These are phyloP conservation scores for Spinibarbus caldwelli DNA, from an alignment of 2,797 vertebrate species.

Conservation along the genomic window DNA sequence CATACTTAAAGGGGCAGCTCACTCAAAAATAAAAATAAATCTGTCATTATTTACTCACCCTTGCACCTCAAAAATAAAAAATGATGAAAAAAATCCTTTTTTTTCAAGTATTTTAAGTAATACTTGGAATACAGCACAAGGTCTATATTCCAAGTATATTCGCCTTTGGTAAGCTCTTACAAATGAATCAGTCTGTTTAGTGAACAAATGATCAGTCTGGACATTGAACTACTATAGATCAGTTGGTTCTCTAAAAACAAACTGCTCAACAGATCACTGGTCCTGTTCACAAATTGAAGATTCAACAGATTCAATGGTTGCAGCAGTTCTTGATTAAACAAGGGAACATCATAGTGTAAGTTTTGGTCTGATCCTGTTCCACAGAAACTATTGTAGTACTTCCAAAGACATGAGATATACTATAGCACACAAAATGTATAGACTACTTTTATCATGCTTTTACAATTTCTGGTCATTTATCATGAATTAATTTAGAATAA, in stretches of 20 bases:
- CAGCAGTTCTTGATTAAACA: not conserved
- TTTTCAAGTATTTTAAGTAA: not conserved
- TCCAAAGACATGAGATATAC: not conserved
- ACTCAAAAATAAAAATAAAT: not conserved
- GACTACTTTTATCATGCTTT: not conserved
- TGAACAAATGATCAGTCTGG: no score
- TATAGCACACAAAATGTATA: not conserved
- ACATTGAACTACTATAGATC: not conserved
- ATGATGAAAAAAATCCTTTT: not conserved
- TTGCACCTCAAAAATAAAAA: not conserved
- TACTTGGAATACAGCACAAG: not conserved
- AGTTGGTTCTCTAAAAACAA: not conserved
- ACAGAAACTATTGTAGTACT: not conserved
- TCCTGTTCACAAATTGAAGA: not conserved
- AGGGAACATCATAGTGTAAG: not conserved
- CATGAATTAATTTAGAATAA: not conserved
- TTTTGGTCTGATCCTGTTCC: constrained; percentile 8
- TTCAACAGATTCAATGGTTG: not conserved
- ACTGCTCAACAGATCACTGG: not conserved
- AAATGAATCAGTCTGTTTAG: not conserved
- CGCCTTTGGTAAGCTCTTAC: not conserved
- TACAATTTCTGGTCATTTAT: not conserved
- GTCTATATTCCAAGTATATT: not conserved
- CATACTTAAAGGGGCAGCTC: not conserved
- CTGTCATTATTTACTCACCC: not conserved